These are phyloP conservation scores for Limosa lapponica DNA, from an alignment of 2,797 vertebrate species.

Conservation along the genomic window DNA sequence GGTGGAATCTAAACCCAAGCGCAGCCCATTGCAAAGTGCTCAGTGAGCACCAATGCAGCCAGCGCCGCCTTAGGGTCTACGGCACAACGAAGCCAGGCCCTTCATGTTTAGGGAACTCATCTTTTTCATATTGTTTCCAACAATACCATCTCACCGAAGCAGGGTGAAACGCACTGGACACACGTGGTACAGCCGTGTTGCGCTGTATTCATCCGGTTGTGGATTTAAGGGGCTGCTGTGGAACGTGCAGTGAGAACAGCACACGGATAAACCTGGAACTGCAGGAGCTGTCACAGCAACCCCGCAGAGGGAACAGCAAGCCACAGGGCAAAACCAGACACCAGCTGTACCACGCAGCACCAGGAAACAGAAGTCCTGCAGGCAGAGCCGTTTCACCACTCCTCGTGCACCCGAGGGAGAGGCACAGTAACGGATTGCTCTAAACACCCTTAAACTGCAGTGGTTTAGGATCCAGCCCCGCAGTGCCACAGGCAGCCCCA, in stretches of 20 bases:
- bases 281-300: slow-evolving; percentile 43
- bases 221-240: not conserved
- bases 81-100: not conserved
- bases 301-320: not conserved
- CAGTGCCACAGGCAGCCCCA: not conserved
- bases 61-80: not conserved
- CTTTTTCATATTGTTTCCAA: not conserved
- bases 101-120: not conserved
- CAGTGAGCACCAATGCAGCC: not conserved
- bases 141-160: not conserved
- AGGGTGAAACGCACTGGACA: not conserved
- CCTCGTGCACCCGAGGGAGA: not conserved
- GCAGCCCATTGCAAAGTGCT: not conserved
- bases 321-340: not conserved
- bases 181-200: not conserved
- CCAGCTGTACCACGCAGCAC: not conserved
- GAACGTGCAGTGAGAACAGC: not conserved
- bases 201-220: not conserved
- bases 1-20: not conserved
- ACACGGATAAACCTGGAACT: not conserved
- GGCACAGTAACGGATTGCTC: not conserved
- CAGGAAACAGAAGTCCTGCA: not conserved
- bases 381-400: not conserved
- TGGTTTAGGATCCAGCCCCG: not conserved
- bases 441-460: not conserved